Conservation (phyloP, 2,888 invertebrate species). For the Synanthedon andrenaeformis region DNA sequence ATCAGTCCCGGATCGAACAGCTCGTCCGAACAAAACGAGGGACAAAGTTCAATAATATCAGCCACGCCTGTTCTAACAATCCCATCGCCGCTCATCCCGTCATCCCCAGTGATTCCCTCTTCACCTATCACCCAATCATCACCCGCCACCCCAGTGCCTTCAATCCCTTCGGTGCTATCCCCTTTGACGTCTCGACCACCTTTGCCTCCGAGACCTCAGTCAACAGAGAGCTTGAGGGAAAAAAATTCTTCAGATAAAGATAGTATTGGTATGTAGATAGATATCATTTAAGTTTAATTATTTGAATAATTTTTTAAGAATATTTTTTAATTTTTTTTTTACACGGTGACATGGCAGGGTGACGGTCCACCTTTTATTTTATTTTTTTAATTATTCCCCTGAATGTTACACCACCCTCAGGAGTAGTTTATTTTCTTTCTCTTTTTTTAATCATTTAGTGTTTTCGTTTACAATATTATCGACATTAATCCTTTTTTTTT, state of each 20-base stretch:
- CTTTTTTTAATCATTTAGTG: too few species aligned
- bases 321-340: neutral
- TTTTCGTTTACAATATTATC: too few species aligned
- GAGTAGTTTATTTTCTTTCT: too few species aligned
- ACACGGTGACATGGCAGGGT: too few species aligned
- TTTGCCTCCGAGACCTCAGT: slow-evolving; percentile 35
- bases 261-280: slow-evolving; percentile 30
- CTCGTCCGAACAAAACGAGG: slow-evolving; percentile 60
- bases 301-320: neutral
- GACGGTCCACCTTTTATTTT: too few species aligned
- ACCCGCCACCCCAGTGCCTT: slow-evolving; percentile 8
- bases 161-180: slow-evolving; percentile 22
- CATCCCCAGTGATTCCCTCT: slow-evolving; percentile 17
- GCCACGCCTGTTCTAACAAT: slow-evolving; percentile 25
- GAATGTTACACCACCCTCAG: too few species aligned
- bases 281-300: slow-evolving; percentile 9
- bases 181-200: slow-evolving; percentile 44
- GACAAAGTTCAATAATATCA: slow-evolving; percentile 55
- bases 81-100: slow-evolving; percentile 19
- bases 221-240: slow-evolving; percentile 34
- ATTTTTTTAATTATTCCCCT: too few species aligned
- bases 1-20: slow-evolving; percentile 64
- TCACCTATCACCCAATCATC: slow-evolving; percentile 17
- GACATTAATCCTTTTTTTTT: too few species aligned
- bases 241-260: slow-evolving; percentile 36